A percentile compares a stretch with the other conserved stretches of the same genome.
phyloP scores from a whole-genome alignment of 2,113 vertebrate genomes.

The Tyto alba region DNA sequence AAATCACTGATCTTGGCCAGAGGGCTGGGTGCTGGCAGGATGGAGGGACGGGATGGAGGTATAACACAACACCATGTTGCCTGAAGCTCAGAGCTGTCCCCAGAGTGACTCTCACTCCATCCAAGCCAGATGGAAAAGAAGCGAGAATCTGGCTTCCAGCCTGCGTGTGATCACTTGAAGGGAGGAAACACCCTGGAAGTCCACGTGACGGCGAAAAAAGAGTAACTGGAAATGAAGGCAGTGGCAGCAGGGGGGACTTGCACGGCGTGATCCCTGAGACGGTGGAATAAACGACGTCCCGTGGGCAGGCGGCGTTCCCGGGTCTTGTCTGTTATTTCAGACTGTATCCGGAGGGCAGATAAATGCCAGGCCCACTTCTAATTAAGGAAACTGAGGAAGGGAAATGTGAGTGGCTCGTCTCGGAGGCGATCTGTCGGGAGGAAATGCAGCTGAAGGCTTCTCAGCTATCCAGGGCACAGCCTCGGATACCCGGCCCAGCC shows the following conservation, averaged over 20 bases:
- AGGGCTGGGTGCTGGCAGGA: neutral
- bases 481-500: neutral
- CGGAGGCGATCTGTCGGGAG: neutral
- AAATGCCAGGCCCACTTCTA: slow-evolving; percentile 24
- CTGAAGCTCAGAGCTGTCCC: neutral
- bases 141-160: neutral
- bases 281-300: neutral
- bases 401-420: slow-evolving; percentile 7
- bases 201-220: neutral
- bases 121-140: neutral
- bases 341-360: neutral
- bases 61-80: neutral
- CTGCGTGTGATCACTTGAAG: neutral
- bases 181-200: slow-evolving; percentile 15
- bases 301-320: neutral
- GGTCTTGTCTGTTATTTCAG: slow-evolving; percentile 51
- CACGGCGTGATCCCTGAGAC: neutral
- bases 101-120: neutral
- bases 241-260: neutral
- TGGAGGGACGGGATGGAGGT: neutral
- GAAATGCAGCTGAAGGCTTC: neutral
- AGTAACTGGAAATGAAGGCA: neutral
- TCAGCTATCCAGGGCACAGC: neutral
- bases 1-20: neutral
- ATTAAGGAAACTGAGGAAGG: slow-evolving; percentile 36